phyloP scores from a whole-genome alignment of 92 coral and sea anemone genomes.

The Palythoa heliodiscus region DNA sequence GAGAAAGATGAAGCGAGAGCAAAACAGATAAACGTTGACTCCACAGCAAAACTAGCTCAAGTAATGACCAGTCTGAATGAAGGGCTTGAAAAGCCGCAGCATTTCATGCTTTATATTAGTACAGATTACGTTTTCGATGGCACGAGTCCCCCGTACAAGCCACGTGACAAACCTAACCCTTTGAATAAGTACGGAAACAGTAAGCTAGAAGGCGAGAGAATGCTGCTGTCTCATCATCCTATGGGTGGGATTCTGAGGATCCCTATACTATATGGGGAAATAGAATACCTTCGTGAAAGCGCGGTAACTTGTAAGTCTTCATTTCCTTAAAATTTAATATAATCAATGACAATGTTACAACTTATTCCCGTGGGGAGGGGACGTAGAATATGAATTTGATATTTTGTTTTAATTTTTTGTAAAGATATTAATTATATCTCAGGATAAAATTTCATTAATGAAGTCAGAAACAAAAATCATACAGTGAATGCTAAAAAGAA shows the following conservation, averaged over 20 bases:
- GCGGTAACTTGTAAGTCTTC: constrained; percentile 74
- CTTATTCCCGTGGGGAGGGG: neutral
- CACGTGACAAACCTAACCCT: constrained; percentile 80
- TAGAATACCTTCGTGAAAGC: constrained; percentile 80
- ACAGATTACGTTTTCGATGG: constrained; percentile 96
- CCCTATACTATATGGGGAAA: constrained; percentile 87
- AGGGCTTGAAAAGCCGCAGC: constrained; percentile 54
- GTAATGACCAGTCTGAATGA: constrained; percentile 67
- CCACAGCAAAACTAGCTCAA: constrained; percentile 67
- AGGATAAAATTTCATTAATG: too few species aligned
- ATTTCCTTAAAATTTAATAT: neutral
- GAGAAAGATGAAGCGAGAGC: constrained; percentile 73
- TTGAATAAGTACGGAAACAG: constrained; percentile 84
- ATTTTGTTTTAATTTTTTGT: too few species aligned
- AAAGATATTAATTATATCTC: too few species aligned
- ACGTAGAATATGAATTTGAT: too few species aligned
- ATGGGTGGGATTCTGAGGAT: constrained; percentile 76
- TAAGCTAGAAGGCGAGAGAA: constrained; percentile 78
- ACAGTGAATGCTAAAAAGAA: too few species aligned
- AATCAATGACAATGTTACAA: too few species aligned
- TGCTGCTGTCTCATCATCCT: constrained; percentile 51
- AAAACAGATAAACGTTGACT: constrained; percentile 66
- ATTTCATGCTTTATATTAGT: constrained; percentile 84
- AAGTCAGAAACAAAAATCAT: too few species aligned
- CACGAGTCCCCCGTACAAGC: constrained; percentile 73